phyloP scores from a whole-genome alignment of 2,888 invertebrate genomes.

The Lycocerus yunnanus region DNA sequence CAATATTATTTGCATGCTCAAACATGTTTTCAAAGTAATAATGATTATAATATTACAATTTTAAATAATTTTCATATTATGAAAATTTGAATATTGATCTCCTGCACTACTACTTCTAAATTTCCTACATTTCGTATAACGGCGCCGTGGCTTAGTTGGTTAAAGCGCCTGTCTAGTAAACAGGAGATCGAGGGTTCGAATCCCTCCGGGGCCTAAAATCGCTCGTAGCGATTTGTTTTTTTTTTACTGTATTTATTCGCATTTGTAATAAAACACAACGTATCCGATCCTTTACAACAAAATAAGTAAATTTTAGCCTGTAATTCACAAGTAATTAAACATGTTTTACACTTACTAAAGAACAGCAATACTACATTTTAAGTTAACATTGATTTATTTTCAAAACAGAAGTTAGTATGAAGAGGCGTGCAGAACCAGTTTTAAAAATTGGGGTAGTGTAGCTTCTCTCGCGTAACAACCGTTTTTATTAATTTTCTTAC shows the following conservation, averaged over 20 bases:
- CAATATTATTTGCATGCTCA: too few relatives aligned
- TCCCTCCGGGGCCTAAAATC: slow-evolving; percentile 63
- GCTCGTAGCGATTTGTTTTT: slow-evolving; percentile 7
- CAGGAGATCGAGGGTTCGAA: slow-evolving; percentile 72
- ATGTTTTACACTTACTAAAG: too few relatives aligned
- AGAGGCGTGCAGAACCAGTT: slow-evolving; percentile 41
- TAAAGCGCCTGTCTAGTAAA: slow-evolving; percentile 74
- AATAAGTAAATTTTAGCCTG: too few relatives aligned
- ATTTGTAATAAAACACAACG: too few relatives aligned
- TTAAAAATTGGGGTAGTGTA: slow-evolving; percentile 32
- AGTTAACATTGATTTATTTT: neutral
- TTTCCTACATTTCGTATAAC: slow-evolving; percentile 28
- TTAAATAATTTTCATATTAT: too few relatives aligned
- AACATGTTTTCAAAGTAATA: too few relatives aligned
- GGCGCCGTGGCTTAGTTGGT: slow-evolving; percentile 83
- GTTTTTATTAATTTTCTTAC: slow-evolving; percentile 35
- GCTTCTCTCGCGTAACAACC: slow-evolving; percentile 33
- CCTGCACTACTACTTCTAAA: neutral
- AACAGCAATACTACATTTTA: neutral
- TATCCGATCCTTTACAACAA: too few relatives aligned
- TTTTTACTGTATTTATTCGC: slow-evolving; percentile 3
- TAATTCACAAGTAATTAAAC: neutral
- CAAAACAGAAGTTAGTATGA: slow-evolving; percentile 1
- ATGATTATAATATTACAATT: too few relatives aligned
- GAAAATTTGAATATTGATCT: too few relatives aligned